A percentile compares a stretch with the other conserved stretches of the same genome.
Evolutionary conservation across 2,797 vertebrate genomes (phyloP).

Genomic region (Periophthalmus magnuspinnatus): DNA sequence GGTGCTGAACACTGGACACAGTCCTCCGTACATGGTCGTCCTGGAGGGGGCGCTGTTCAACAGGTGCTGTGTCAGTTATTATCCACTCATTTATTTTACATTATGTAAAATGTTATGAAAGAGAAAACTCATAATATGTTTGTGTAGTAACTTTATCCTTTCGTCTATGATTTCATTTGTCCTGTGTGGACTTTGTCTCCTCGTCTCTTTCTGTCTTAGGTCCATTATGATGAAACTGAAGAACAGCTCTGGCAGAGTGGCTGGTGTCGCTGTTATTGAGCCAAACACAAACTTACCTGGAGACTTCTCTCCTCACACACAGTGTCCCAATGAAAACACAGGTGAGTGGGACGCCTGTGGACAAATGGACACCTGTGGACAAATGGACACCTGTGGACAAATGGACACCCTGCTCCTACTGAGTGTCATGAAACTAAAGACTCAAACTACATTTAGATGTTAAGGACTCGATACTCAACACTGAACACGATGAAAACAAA

Average conservation of each 20-base stretch:
- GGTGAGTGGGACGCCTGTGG: constrained; percentile 72
- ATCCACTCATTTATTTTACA: too few species aligned
- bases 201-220: constrained; percentile 61
- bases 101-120: too few species aligned
- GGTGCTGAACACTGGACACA: constrained; percentile 82
- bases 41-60: constrained; percentile 84
- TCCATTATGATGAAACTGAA: constrained; percentile 85
- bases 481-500: too few species aligned
- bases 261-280: constrained; percentile 86
- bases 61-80: constrained; percentile 70
- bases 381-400: too few species aligned
- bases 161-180: constrained; percentile 11
- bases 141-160: background rate
- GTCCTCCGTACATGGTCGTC: constrained; percentile 90
- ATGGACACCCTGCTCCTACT: too few species aligned
- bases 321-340: constrained; percentile 91
- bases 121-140: too few species aligned
- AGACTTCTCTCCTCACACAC: constrained; percentile 86
- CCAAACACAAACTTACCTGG: constrained; percentile 66
- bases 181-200: constrained; percentile 3
- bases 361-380: too few species aligned
- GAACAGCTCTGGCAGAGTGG: constrained; percentile 75
- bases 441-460: too few species aligned
- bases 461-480: too few species aligned
- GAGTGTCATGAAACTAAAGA: too few species aligned